Evolutionary conservation across 2,797 vertebrate genomes (phyloP), one percentile per base, ranked within the genome.

Genomic region (Iguana delicatissima): DNA sequence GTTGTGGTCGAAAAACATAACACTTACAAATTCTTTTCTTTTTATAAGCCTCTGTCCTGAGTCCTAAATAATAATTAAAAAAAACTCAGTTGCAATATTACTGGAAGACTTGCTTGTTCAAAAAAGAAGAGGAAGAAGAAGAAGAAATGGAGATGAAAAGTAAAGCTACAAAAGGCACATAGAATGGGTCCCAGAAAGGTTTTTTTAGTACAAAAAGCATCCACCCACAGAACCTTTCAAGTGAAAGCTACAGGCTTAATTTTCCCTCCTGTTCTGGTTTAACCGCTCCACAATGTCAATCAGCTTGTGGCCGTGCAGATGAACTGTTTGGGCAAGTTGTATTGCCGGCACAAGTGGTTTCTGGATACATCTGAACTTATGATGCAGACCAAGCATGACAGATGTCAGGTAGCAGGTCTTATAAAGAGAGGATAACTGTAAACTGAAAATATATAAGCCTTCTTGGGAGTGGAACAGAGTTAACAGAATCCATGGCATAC

Each of bases 231-330:
- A 14, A 0, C 57, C 16, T 55, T 59, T 76, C 81, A 57, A 84
- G 80, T 18, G 77, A 84, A 84, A 89, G 18, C 38, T 55, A 89
- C 57, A 84, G 24, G 32, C 22, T 64, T 29, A 76, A 77, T 89
- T 76, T 76, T 26, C 32, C 42, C 46, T 84, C 38, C 57, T 76
- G 29, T 74, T 88, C 73, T 72, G 35, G 81, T 72, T 88, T 67
- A 35, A 35, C 50, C 20, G 69, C 59, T 77, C 46, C 57, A 35
- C 32, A 2, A 35, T 69, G 72, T 79, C 26, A 59, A 55, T 35
- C 38, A 84, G 80, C 32, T 67, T 64, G 69, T 20, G 80, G 85
- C n/a, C 55, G 8, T 29, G 42, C 3, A 26, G 42, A 29, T 26
- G 29, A 76, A 52, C 12, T 32, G 42, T 13, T 46, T 55, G 57